Evolutionary conservation across 2,797 vertebrate species (phyloP).

Genomic region (Kryptolebias ocellatus): DNA sequence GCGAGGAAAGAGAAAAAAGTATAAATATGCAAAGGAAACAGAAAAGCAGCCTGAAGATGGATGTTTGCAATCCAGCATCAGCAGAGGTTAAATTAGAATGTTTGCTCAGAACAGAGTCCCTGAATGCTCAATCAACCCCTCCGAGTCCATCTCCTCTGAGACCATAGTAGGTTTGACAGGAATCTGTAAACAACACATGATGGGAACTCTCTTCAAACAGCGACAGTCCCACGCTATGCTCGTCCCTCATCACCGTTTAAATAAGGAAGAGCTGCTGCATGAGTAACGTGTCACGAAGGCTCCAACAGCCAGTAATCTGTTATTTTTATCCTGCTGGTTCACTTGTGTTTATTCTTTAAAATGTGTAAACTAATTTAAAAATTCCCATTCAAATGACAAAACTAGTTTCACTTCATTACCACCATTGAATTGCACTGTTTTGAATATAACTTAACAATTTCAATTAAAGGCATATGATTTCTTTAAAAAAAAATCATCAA

Average conservation of each 20-base stretch:
- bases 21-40: constrained; percentile 8
- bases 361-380: not conserved
- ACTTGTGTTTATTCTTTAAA: not conserved
- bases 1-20: constrained; percentile 23
- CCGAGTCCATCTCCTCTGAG: constrained; percentile 42
- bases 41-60: constrained; percentile 24
- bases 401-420: too few species aligned
- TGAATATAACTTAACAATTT: too few species aligned
- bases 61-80: constrained; percentile 9
- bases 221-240: constrained; percentile 14
- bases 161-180: constrained; percentile 17
- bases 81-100: constrained; percentile 53
- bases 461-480: too few species aligned
- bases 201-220: constrained; percentile 35
- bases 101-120: constrained; percentile 39
- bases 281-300: not conserved
- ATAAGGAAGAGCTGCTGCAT: constrained; percentile 9
- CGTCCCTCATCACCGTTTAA: constrained; percentile 4
- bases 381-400: not conserved
- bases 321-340: not conserved
- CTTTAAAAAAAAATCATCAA: too few species aligned
- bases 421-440: too few species aligned
- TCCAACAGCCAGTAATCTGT: not conserved
- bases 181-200: constrained; percentile 40
- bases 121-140: constrained; percentile 45